Evolutionary conservation across 2,797 vertebrate genomes (phyloP).

Genomic region (Pristis pectinata): DNA sequence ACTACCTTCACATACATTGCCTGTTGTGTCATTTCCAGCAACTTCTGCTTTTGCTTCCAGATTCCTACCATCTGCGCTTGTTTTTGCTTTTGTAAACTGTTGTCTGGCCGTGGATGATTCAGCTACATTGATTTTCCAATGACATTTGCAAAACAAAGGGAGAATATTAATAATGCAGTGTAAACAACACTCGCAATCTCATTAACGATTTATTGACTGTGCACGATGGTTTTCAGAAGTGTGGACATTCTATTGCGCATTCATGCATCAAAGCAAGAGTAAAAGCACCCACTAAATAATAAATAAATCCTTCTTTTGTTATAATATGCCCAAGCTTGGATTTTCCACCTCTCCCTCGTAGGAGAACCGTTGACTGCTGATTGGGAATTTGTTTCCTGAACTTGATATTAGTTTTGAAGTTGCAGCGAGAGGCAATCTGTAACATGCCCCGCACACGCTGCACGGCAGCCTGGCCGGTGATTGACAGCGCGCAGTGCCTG

Average conservation of each 20-base stretch:
- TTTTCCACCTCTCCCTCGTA: not conserved
- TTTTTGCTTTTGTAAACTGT: not conserved
- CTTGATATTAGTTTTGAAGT: not conserved
- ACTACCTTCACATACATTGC: too few relatives aligned
- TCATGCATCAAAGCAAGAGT: not conserved
- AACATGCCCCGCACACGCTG: too few relatives aligned
- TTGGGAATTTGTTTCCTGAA: not conserved
- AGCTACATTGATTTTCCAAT: constrained; percentile 12
- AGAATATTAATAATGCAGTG: constrained; percentile 25
- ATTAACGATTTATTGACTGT: constrained; percentile 19
- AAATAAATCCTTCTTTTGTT: not conserved
- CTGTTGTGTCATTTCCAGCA: too few relatives aligned
- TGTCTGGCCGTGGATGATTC: not conserved
- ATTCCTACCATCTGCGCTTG: too few relatives aligned
- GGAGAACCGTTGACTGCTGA: too few relatives aligned
- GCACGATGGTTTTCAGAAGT: not conserved
- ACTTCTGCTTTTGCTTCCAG: too few relatives aligned
- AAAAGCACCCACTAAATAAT: not conserved
- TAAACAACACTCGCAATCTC: constrained; percentile 16
- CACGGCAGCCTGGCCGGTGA: not conserved
- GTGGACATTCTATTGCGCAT: not conserved
- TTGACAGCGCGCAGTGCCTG: not conserved
- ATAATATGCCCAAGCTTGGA: not conserved
- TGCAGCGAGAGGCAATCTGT: not conserved
- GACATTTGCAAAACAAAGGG: constrained; percentile 25